These are phyloP conservation scores for Heterodera schachtii DNA, from an alignment of 1,140 invertebrate genomes.

Conservation along the genomic window DNA sequence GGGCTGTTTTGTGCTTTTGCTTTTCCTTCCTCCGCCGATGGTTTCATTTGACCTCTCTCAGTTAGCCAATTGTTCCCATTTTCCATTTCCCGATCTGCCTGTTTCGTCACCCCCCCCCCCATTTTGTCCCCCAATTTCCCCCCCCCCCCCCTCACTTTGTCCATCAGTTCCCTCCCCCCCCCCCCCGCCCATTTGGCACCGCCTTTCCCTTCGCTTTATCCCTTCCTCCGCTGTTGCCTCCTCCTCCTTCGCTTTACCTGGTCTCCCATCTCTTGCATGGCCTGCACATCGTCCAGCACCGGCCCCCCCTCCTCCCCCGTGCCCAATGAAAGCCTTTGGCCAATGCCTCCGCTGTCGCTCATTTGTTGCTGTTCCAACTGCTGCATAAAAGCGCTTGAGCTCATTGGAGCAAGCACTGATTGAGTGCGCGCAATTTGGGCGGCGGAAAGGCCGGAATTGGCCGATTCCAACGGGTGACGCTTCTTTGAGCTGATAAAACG, in stretches of 20 bases:
- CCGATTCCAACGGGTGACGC: slow-evolving; percentile 13
- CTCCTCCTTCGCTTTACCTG: slow-evolving; percentile 22
- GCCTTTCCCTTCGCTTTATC: too few relatives aligned
- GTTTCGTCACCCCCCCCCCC: too few relatives aligned
- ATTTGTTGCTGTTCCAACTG: neutral
- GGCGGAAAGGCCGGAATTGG: neutral
- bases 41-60: too few relatives aligned
- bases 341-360: slow-evolving; percentile 16
- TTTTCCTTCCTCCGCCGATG: too few relatives aligned
- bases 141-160: too few relatives aligned
- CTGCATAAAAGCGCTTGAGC: slow-evolving; percentile 11
- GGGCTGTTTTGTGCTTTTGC: too few relatives aligned
- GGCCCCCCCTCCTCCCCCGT: slow-evolving; percentile 28
- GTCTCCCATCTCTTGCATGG: slow-evolving; percentile 73
- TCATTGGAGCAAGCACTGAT: slow-evolving; percentile 13
- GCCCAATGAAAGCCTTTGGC: slow-evolving; percentile 40
- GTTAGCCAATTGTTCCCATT: too few relatives aligned
- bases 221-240: too few relatives aligned
- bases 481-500: slow-evolving; percentile 23
- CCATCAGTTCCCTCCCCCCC: too few relatives aligned
- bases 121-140: too few relatives aligned
- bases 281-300: slow-evolving; percentile 50
- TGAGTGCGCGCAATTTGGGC: slow-evolving; percentile 1
- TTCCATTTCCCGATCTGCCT: too few relatives aligned
- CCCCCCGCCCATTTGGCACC: too few relatives aligned